Base-by-base conservation (phyloP, 2,113 vertebrate genomes). In the Platichthys flesus region DNA sequence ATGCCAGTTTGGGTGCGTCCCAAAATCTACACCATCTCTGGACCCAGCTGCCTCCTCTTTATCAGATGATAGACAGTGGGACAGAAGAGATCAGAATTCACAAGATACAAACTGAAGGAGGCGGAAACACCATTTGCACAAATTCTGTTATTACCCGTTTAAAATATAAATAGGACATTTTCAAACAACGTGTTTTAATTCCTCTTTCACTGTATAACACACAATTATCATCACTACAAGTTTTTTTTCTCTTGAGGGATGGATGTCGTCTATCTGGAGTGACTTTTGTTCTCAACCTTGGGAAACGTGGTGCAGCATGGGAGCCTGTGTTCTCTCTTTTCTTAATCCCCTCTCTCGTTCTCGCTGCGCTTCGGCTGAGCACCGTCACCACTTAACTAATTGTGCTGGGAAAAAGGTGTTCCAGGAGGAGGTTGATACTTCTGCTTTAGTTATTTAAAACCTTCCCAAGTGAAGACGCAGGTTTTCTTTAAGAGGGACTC, bases 351-450 rank as follows among this genome's bases (percentile, higher is more conserved):
- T 51, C 66, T 59, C 31, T 81, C 72, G 35, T 54, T 78, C 78
- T 68, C 23, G 52, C 75, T 57, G 57, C 45, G 78, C 78, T 63
- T 66, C 78, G 79, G 79, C 84, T 71, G 75, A 80, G 67, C 67
- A 73, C 61, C 14, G 24, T 70, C 66, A 77, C 83, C 85, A 89
- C 85, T 86, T 88, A 84, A 80, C 79, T 88, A 82, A 88, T 86
- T 86, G 86, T 85, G 78, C 69, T 31, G 31, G 31, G 78, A 76
- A 87, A 76, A 87, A 82, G 72, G 81, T 89, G 65, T 79, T 91
- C 79, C 81, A 65, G 47, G 47, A 18, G 18, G 18, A 85, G 71
- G 76, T 65, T 68, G 80, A 81, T 67, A 69, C 77, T 80, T 78
- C 23, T 35, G 47, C 76, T 81, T 88, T n/a, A 4, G 10, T 56